These are phyloP conservation scores for Euphonia xanthogaster DNA, from an alignment of 2,797 vertebrate genomes.

Conservation along the genomic window DNA sequence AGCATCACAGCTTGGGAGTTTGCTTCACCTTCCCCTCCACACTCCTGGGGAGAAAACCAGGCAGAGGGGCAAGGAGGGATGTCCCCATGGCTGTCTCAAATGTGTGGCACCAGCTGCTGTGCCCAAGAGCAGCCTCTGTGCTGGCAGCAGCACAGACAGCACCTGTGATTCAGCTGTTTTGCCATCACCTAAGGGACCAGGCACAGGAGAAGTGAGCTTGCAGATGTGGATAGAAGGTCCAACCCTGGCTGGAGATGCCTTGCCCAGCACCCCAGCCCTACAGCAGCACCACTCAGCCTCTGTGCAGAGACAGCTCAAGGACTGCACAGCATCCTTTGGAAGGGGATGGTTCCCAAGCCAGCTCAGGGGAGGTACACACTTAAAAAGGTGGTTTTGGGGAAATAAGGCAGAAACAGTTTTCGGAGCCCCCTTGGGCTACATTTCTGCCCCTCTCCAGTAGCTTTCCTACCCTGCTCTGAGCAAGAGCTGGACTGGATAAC, in stretches of 20 bases:
- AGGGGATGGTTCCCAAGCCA: fast-evolving
- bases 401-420: not conserved
- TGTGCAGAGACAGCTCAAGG: not conserved
- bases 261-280: not conserved
- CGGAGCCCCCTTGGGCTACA: fast-evolving
- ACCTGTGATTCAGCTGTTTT: conserved; percentile 57
- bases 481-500: not conserved
- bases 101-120: not conserved
- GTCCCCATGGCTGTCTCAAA: fast-evolving
- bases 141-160: not conserved
- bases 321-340: fast-evolving
- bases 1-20: not conserved
- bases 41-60: not conserved
- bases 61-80: not conserved
- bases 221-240: fast-evolving
- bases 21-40: not conserved
- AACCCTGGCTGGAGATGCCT: not conserved
- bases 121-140: not conserved
- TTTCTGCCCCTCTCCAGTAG: not conserved
- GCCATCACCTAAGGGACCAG: fast-evolving
- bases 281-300: fast-evolving
- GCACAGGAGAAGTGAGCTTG: fast-evolving
- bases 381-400: not conserved
- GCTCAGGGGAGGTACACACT: not conserved
- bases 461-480: not conserved